Conservation (phyloP, 1,140 invertebrate species). For the Diprion similis region DNA sequence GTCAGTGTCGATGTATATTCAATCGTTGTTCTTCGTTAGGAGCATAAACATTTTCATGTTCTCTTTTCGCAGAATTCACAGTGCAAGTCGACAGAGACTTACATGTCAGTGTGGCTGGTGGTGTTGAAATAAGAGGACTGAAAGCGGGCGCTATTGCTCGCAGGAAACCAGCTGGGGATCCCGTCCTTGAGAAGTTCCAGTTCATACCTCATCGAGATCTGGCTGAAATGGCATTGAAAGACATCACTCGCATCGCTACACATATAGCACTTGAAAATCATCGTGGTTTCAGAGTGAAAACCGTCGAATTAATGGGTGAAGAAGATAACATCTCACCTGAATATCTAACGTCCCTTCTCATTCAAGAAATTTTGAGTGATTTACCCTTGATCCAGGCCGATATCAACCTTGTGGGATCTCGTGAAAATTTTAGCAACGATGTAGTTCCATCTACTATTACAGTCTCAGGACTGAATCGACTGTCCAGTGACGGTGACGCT, state of each 20-base stretch:
- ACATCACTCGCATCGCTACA: conserved; percentile 65
- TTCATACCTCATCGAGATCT: conserved; percentile 67
- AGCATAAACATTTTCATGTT: background rate
- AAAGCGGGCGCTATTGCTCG: conserved; percentile 81
- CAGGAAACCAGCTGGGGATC: conserved; percentile 67
- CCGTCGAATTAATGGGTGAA: conserved; percentile 70
- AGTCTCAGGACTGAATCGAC: conserved; percentile 62
- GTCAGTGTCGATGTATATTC: too few relatives aligned
- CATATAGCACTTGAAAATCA: conserved; percentile 85
- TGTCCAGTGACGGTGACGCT: conserved; percentile 64
- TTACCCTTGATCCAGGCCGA: conserved; percentile 70
- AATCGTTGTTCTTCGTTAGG: too few relatives aligned
- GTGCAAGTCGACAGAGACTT: conserved; percentile 60
- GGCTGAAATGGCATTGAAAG: conserved; percentile 42
- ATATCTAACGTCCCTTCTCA: conserved; percentile 60
- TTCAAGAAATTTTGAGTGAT: conserved; percentile 67
- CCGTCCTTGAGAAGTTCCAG: conserved; percentile 76
- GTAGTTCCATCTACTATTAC: conserved; percentile 62
- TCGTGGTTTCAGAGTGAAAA: conserved; percentile 71
- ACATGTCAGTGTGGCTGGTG: conserved; percentile 67
- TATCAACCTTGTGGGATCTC: conserved; percentile 53
- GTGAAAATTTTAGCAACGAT: conserved; percentile 54
- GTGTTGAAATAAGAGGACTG: conserved; percentile 84
- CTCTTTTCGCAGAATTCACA: conserved; percentile 48
- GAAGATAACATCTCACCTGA: conserved; percentile 57